Base-by-base conservation (phyloP, 2,113 vertebrate genomes). In the Dicaeum eximium region DNA sequence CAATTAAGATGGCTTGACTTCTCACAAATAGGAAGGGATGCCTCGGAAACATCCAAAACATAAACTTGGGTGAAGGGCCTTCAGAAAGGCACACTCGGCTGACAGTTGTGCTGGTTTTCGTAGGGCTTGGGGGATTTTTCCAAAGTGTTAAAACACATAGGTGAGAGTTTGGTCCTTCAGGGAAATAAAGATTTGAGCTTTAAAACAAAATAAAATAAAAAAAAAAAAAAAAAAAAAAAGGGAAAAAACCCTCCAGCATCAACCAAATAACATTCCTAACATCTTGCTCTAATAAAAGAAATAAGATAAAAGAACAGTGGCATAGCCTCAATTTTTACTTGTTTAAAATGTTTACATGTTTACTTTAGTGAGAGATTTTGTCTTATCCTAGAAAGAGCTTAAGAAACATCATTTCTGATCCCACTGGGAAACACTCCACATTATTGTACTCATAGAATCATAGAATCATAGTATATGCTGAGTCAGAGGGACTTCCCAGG, bases 401-500 rank as follows among this genome's bases (percentile, higher is more conserved):
- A 38, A 37, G 33, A 38, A 67, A 60, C 31, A 66, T 60, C 0
- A 7, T 61, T 87, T 79, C 50, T 7, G 47, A 75, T 53, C 33
- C 25, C 35, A 22, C 22, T 18, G 28, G 38, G 37, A 95, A 90
- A 53, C 30, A 58, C 0, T 2, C 13, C 4, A 4, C 1, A 1
- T 53, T 57, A 38, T 3, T 3, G 1, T 3, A 5, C 15, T 60
- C 45, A 27, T 2, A 54, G 15, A 64, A 50, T 14, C 35, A 42
- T 3, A 58, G 24, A n/a, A 64, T 35, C 11, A 45, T 12, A 58
- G 35, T 42, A 30, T 53, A 38, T 53, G 38, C 38, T 45, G 33
- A 44, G 23, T 45, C 0, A 0, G 33, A 78, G 38, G 18, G 45
- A 51, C 8, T 3, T 7, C 8, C 18, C 22, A 51, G 37, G 22